Conservation (phyloP, 2,113 vertebrate species). For the Otolemur garnettii region DNA sequence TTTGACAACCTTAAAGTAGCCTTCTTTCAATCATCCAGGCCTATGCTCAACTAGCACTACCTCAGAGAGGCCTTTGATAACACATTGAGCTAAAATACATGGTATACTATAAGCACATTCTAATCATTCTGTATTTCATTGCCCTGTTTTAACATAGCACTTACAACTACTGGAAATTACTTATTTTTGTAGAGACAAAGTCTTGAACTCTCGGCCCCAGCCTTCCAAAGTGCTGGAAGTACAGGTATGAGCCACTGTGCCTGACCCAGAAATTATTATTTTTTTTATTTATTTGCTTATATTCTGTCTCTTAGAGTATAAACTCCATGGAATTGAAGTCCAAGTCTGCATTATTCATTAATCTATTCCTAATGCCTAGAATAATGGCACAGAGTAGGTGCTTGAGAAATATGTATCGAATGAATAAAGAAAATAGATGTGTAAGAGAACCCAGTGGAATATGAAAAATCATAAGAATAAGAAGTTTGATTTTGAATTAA, state of each 20-base stretch:
- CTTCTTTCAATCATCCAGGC: conserved; percentile 74
- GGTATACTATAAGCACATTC: background rate
- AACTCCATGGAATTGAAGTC: background rate
- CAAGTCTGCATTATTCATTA: background rate
- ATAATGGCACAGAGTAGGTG: background rate
- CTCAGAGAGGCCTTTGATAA: background rate
- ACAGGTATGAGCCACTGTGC: too few species aligned
- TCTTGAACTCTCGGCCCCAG: too few species aligned
- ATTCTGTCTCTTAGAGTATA: background rate
- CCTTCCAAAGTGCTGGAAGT: too few species aligned
- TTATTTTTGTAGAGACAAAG: too few species aligned
- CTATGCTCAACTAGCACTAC: background rate
- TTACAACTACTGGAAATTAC: background rate
- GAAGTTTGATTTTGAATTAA: background rate
- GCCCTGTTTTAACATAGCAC: background rate
- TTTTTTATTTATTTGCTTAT: background rate
- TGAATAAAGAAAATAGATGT: background rate
- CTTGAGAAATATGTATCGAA: background rate
- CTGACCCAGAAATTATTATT: background rate
- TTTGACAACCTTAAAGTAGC: conserved; percentile 95
- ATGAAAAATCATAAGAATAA: background rate
- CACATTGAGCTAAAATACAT: background rate
- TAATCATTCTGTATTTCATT: background rate
- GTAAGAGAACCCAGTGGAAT: background rate
- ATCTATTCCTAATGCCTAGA: background rate